These are phyloP conservation scores for Capitella teleta DNA, from an alignment of 1,140 invertebrate genomes.

Conservation along the genomic window DNA sequence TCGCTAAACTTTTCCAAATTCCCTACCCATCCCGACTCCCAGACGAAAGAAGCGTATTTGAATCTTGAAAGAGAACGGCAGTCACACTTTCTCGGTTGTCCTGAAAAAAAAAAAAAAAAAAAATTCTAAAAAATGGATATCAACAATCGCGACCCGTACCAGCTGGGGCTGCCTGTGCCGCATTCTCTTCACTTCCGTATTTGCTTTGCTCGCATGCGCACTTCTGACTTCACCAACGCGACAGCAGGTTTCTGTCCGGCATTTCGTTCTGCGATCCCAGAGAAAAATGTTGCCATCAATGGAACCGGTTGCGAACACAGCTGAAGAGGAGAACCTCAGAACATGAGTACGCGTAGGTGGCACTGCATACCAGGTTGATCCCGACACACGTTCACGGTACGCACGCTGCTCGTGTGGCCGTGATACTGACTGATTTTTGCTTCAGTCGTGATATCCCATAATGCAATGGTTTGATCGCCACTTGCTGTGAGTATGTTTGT, in stretches of 20 bases:
- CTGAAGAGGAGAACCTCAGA: conserved; percentile 37
- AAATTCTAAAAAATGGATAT: not conserved
- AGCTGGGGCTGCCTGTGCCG: too few relatives aligned
- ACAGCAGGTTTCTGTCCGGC: too few relatives aligned
- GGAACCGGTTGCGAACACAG: conserved; percentile 71
- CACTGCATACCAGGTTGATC: too few relatives aligned
- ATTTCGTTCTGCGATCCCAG: conserved; percentile 58
- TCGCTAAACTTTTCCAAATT: too few relatives aligned
- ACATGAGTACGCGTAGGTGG: too few relatives aligned
- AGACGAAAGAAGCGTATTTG: conserved; percentile 62
- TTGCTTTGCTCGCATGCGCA: too few relatives aligned
- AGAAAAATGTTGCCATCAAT: conserved; percentile 71
- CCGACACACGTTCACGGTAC: conserved; percentile 64
- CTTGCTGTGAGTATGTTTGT: conserved; percentile 69
- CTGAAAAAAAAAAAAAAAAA: conserved; percentile 14
- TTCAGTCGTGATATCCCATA: conserved; percentile 54
- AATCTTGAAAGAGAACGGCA: conserved; percentile 65
- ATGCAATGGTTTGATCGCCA: conserved; percentile 64
- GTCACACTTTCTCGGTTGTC: conserved; percentile 54
- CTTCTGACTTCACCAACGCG: too few relatives aligned
- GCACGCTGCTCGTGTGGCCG: conserved; percentile 66
- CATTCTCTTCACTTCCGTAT: too few relatives aligned
- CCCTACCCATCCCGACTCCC: conserved; percentile 67
- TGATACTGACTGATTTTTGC: conserved; percentile 49
- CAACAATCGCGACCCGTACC: too few relatives aligned